Conservation (phyloP, 2,888 invertebrate species). For the Cyclophora albipunctata region DNA sequence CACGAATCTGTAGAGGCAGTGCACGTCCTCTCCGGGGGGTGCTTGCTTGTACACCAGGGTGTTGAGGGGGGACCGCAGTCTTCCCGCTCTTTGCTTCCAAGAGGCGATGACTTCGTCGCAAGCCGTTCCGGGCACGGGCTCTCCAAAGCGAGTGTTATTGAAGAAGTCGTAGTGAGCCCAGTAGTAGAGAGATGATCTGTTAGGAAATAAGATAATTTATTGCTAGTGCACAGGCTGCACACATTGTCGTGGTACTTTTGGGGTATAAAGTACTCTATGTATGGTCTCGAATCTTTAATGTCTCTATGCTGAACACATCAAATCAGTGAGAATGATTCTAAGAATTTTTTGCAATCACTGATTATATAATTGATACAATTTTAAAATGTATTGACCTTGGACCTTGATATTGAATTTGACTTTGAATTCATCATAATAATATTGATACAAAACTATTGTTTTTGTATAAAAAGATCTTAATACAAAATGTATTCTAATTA, state of each 20-base stretch:
- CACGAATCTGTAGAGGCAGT: conserved; percentile 88
- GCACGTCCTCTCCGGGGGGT: conserved; percentile 81
- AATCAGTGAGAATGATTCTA: not conserved
- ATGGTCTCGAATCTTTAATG: not conserved
- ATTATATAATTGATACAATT: no score
- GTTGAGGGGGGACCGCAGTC: conserved; percentile 88
- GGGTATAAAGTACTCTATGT: not conserved
- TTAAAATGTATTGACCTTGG: no score
- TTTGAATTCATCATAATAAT: no score
- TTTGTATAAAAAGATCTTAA: no score
- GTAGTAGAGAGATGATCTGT: conserved; percentile 90
- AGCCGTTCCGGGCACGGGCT: conserved; percentile 84
- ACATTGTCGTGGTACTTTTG: not conserved
- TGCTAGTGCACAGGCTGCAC: not conserved
- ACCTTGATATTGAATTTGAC: no score
- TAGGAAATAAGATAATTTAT: conserved; percentile 4
- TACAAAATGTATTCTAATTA: no score
- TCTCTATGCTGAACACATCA: no score
- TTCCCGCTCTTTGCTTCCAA: conserved; percentile 85
- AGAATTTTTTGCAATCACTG: not conserved
- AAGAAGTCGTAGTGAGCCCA: conserved; percentile 97
- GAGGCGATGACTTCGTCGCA: conserved; percentile 93
- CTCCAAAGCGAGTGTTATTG: conserved; percentile 91
- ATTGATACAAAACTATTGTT: no score
- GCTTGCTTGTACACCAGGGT: conserved; percentile 90